Evolutionary conservation across 2,113 vertebrate species (phyloP), one percentile per base, ranked within the genome.

Genomic region (Pomatostomus ruficeps): DNA sequence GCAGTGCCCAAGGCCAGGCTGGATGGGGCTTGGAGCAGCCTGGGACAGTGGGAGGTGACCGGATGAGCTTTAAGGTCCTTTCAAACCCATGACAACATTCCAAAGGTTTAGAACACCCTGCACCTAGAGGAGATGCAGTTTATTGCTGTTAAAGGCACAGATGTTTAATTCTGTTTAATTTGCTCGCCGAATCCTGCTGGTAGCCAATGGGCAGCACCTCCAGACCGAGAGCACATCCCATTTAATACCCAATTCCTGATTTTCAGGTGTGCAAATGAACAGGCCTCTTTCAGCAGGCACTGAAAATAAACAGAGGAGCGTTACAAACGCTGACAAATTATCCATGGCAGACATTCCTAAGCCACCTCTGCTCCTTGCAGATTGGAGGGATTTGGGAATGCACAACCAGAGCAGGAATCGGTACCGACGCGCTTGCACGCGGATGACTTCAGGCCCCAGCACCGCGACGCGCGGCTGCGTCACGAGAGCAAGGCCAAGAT

Each of bases 381-480:
- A 59, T 63, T 3, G n/a, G 51, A 85, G 42, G 57, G 73, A 67
- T 94, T 82, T 25, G 89, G 89, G 74, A 85, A 90, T 54, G 61
- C 28, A 16, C 33, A 68, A 59, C 31, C 33, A 46, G 65, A 75
- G 71, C 77, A 48, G 89, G 91, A 91, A 40, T 83, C 89, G 49
- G 88, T 94, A 75, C 85, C 79, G 35, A 95, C 78, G 73, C 73
- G 65, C 91, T 63, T 58, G 55, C 91, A 72, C 67, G 58, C 68
- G 67, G 78, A 89, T 89, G 80, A 93, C 90, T 96, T 96, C 82
- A 95, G 89, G 89, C 85, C 84, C 91, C 68, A 86, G 84, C 92
- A 40, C 43, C 67, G 74, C n/a, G 33, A 36, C 43, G 75, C 91
- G 89, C 20, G 25, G 26, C 80, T 67, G 86, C 85, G 80, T 97